Percentiles rank a stretch among this genome's conserved stretches.
Evolutionary conservation across 2,888 invertebrate species (phyloP).

Genomic region (Drosophila robusta): DNA sequence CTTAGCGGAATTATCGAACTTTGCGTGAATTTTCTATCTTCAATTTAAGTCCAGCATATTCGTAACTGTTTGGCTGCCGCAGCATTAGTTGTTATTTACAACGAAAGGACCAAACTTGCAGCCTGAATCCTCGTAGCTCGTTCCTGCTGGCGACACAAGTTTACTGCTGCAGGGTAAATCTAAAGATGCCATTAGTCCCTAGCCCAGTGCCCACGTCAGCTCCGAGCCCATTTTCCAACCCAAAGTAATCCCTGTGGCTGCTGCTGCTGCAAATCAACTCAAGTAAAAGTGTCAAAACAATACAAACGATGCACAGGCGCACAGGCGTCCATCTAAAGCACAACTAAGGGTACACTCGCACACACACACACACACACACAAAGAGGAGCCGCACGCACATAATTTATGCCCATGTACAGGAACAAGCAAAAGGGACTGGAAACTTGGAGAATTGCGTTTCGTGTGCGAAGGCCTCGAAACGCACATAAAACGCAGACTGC

Average conservation of each 20-base stretch:
- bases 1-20: too few relatives aligned
- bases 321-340: not conserved
- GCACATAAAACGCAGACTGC: conserved; percentile 78
- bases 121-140: not conserved
- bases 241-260: conserved; percentile 44
- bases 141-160: too few relatives aligned
- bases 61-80: not conserved
- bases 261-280: conserved; percentile 69
- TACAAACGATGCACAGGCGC: conserved; percentile 62
- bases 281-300: conserved; percentile 76
- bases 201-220: not conserved
- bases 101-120: conserved; percentile 12
- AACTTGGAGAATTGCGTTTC: conserved; percentile 32
- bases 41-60: not conserved
- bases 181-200: conserved; percentile 28
- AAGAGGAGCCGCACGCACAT: conserved; percentile 53
- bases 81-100: not conserved
- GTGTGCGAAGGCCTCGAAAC: conserved; percentile 27
- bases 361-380: conserved; percentile 7
- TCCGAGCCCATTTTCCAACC: conserved; percentile 1
- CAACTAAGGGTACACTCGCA: conserved; percentile 12
- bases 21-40: not conserved
- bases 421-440: conserved; percentile 29
- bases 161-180: not conserved
- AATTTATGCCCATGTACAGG: conserved; percentile 70